phyloP scores from a whole-genome alignment of 2,888 invertebrate genomes.

The Podabrus alpinus region DNA sequence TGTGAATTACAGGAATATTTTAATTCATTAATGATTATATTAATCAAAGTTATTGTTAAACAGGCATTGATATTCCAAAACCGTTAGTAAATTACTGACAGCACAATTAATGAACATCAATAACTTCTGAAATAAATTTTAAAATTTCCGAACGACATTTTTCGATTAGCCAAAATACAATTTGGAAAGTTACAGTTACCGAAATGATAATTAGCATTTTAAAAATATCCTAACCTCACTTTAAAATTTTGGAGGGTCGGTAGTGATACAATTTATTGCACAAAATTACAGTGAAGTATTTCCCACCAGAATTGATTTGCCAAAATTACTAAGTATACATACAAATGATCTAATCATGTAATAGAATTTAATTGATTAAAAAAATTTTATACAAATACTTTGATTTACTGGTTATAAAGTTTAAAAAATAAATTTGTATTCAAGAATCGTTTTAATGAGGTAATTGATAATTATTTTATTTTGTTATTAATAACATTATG shows the following conservation, averaged over 20 bases:
- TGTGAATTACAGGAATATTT: background rate
- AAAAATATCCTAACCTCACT: background rate
- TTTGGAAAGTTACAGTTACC: background rate
- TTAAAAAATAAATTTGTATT: conserved; percentile 8
- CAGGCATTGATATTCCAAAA: background rate
- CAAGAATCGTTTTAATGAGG: conserved; percentile 3
- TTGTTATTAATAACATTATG: background rate
- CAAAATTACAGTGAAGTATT: background rate
- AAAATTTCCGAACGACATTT: background rate
- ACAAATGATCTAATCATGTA: background rate
- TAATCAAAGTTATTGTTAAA: background rate
- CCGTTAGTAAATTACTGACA: background rate
- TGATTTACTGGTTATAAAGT: background rate
- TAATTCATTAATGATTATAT: background rate
- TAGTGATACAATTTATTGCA: background rate
- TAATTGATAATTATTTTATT: background rate
- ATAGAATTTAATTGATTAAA: background rate
- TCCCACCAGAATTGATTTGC: background rate
- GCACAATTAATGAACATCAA: background rate
- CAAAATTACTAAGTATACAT: background rate
- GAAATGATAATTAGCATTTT: background rate
- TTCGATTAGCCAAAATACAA: background rate
- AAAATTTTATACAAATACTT: background rate
- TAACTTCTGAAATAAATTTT: background rate
- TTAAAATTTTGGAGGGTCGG: no score